Base-by-base conservation (phyloP, 2,888 invertebrate species). In the Trisateles emortualis region DNA sequence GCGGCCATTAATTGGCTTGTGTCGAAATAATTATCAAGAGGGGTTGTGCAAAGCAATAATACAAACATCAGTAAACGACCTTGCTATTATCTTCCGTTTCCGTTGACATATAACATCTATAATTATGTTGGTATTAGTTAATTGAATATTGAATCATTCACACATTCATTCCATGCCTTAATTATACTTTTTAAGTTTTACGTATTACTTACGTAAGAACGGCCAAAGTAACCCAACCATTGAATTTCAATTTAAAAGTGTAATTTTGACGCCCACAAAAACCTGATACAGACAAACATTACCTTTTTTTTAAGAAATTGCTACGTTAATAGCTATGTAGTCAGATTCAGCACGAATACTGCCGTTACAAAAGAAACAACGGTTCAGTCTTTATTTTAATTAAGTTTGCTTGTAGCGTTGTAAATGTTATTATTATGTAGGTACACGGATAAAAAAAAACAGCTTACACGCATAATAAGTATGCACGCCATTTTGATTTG, bases 1-100 rank as follows among this genome's bases (percentile, higher is more conserved):
- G 73, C 68, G 59, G 64, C 64, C 59, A 71, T 76, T 80, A 81
- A 83, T 83, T 81, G 72, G 75, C 68, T 78, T 68, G 72, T 79
- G 78, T 78, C 74, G 75, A 78, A 79, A 82, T 81, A 79, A 78
- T 78, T 73, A 78, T 64, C 60, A 49, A 53, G 59, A 62, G 59
- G 60, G 49, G 49, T 14, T 41, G 54, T 46, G 46, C 33, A 48
- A 45, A 55, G 60, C 45, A 56, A 59, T 32, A 56, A 51, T 32
- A 35, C 45, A 11, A 41, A 14, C 35, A 16, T 6, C 11, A 11
- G 13, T 6, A 19, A 29, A 24, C 19, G 46, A 49, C 52, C 54
- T 58, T 49, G 76, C 48, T 54, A 50, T 56, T 67, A 50, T 62
- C 74, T 79, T 78, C 78, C 75, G 73, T 66, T 74, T 69, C 67